phyloP scores from a whole-genome alignment of 2,797 vertebrate species.

The Cryptoblepharus egeriae region DNA sequence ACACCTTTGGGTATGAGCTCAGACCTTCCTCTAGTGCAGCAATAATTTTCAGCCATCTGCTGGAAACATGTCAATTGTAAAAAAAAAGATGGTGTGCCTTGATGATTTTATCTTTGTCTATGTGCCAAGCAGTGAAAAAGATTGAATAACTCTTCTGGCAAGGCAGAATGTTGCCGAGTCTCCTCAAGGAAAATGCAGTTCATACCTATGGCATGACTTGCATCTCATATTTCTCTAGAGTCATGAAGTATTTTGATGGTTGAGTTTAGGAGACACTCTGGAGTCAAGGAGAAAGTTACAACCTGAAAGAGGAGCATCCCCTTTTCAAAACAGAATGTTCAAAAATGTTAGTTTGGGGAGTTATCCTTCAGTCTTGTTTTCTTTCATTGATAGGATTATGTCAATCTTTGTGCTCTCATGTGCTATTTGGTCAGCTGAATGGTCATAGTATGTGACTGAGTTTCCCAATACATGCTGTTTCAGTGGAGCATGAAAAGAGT shows the following conservation, averaged over 20 bases:
- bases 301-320: not conserved
- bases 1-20: conserved; percentile 27
- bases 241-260: not conserved
- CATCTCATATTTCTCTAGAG: not conserved
- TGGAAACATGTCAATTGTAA: too few relatives aligned
- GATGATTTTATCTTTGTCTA: too few relatives aligned
- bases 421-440: not conserved
- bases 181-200: conserved; percentile 21
- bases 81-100: too few relatives aligned
- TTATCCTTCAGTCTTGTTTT: conserved; percentile 14
- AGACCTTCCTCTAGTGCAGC: not conserved
- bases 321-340: conserved; percentile 17
- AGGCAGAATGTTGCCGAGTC: not conserved
- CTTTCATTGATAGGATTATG: not conserved
- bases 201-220: not conserved
- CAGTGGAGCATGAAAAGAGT: not conserved
- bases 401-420: conserved; percentile 11
- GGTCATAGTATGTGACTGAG: not conserved
- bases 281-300: not conserved
- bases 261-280: fast-evolving
- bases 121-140: too few relatives aligned
- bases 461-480: not conserved
- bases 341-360: not conserved
- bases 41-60: too few relatives aligned
- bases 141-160: not conserved